phyloP scores from a whole-genome alignment of 2,113 vertebrate species.

The Pomatostomus ruficeps region DNA sequence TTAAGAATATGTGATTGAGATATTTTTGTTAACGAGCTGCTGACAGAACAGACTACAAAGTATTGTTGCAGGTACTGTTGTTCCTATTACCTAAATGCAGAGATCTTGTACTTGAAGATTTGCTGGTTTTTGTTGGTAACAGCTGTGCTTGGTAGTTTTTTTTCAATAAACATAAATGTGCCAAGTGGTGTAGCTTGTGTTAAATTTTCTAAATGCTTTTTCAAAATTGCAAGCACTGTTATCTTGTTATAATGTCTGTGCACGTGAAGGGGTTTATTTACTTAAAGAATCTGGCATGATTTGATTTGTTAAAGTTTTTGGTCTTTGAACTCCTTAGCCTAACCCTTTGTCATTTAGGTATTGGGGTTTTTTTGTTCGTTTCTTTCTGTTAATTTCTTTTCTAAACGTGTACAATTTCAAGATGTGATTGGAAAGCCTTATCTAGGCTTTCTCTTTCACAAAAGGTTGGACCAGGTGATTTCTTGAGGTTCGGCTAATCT shows the following conservation, averaged over 20 bases:
- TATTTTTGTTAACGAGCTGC: neutral
- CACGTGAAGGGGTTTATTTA: neutral
- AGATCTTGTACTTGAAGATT: neutral
- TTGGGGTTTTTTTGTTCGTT: fast-evolving
- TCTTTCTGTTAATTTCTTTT: neutral
- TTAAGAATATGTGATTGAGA: neutral
- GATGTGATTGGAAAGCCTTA: neutral
- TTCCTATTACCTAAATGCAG: neutral
- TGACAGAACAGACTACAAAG: neutral
- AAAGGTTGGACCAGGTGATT: neutral
- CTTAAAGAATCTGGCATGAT: neutral
- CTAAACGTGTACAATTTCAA: neutral
- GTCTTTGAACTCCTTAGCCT: neutral
- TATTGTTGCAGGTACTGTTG: neutral
- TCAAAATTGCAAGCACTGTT: neutral
- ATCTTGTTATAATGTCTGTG: neutral
- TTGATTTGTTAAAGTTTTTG: neutral
- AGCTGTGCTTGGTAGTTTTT: neutral
- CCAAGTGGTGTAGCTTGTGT: neutral
- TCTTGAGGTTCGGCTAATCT: neutral
- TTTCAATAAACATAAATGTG: neutral
- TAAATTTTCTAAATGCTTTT: neutral
- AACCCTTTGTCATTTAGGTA: neutral
- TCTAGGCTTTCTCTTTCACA: neutral
- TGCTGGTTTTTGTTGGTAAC: neutral